Base-by-base conservation (phyloP, 2,888 invertebrate genomes). In the Brachypalpus laphriformis region DNA sequence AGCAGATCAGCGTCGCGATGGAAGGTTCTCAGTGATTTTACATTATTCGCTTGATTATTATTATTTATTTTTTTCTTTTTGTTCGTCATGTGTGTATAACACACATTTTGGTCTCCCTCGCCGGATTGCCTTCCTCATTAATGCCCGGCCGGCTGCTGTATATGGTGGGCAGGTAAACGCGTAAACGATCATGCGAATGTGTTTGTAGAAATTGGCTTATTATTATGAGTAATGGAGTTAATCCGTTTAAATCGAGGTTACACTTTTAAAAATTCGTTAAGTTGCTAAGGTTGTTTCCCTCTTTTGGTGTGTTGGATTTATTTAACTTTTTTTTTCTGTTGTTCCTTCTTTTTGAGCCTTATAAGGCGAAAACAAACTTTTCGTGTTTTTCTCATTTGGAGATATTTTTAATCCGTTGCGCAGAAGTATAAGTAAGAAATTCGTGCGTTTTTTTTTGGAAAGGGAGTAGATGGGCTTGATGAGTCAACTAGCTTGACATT, bases 1-100 rank as follows among this genome's bases (percentile, higher is more conserved):
- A 91, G 91, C 91, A 90, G 91, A 91, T 91, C 91, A 91, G 88
- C 88, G 85, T 85, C 85, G 85, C 81, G 71, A 51, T 85, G 85
- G 85, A 85, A 85, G 85, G 85, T 85, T 85, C 85, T 85, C 85
- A 85, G 81, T 85, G 85, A 85, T 85, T 85, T 85, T 85, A 85
- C 81, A 85, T 85, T 85, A 85, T 85, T 85, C 85, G 85, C 85
- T 81, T 75, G 85, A 81, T 85, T 85, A 85, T 85, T 85, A 65
- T 51, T 28, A 40, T 63, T 74, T 37, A 37, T 61, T 40, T 66
- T 47, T 18, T 47, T 54, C 28, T 51, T 70, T 51, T 65, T 57
- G 57, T 72, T 22, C 20, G 14, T 34, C 37, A 47, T 81, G 31
- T 42, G 31, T 74, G 56, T 57, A 85, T 49, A 75, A 57, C 9